Evolutionary conservation across 1,140 invertebrate genomes (phyloP).

Genomic region (Ostrea edulis): DNA sequence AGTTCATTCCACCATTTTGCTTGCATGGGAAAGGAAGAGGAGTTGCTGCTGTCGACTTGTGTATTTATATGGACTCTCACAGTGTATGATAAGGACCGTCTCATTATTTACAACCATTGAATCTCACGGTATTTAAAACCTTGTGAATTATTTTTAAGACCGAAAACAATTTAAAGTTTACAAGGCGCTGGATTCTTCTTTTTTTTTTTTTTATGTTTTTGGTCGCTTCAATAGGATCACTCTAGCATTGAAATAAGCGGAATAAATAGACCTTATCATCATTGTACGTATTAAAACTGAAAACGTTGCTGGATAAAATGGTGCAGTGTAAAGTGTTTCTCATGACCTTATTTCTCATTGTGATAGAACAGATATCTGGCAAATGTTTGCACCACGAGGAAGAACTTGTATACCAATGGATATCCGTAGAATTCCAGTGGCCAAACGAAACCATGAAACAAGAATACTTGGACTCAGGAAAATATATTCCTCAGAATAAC

Average conservation of each 20-base stretch:
- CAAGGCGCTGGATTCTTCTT: not conserved
- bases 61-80: not conserved
- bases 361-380: not conserved
- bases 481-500: conserved; percentile 65
- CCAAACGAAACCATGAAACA: conserved; percentile 58
- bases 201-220: not conserved
- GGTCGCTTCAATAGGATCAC: not conserved
- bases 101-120: not conserved
- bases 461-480: conserved; percentile 47
- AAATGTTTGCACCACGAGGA: not conserved
- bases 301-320: not conserved
- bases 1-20: not conserved
- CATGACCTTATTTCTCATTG: not conserved
- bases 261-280: not conserved
- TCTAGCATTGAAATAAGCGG: not conserved
- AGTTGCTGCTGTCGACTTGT: not conserved
- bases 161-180: not conserved
- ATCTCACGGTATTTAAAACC: not conserved
- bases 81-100: not conserved
- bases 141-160: not conserved
- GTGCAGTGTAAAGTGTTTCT: not conserved
- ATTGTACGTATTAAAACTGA: not conserved
- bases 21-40: not conserved
- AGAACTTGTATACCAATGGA: conserved; percentile 59
- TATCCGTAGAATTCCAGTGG: conserved; percentile 66